These are phyloP conservation scores for Cotesia congregata DNA, from an alignment of 2,888 invertebrate species.

Conservation along the genomic window DNA sequence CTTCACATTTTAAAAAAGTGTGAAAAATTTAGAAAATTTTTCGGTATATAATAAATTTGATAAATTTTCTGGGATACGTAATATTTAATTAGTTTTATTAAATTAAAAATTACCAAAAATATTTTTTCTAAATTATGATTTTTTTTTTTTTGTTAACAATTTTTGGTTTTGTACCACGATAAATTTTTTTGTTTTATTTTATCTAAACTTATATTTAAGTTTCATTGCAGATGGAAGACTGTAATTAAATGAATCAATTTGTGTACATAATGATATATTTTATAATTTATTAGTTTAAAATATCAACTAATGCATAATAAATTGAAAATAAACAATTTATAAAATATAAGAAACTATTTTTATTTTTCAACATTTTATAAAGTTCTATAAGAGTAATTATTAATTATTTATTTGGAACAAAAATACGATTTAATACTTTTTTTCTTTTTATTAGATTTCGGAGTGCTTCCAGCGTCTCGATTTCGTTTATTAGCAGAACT, in stretches of 20 bases:
- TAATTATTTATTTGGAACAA: slow-evolving; percentile 39
- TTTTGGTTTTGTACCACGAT: neutral
- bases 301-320: neutral
- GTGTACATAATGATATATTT: neutral
- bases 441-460: slow-evolving; percentile 38
- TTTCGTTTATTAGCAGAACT: slow-evolving; percentile 7
- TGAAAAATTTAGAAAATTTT: too few species aligned
- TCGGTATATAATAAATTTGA: too few species aligned
- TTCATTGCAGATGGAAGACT: neutral
- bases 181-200: neutral
- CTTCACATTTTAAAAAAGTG: too few species aligned
- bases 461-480: neutral
- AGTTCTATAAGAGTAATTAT: neutral
- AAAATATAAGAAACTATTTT: neutral
- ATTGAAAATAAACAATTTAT: neutral
- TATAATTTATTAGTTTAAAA: neutral
- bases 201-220: neutral
- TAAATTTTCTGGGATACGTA: too few species aligned
- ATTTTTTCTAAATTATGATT: neutral
- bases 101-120: too few species aligned
- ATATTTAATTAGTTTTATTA: too few species aligned
- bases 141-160: neutral
- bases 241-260: neutral
- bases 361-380: neutral
- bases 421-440: slow-evolving; percentile 53